Base-by-base conservation (phyloP, 2,113 vertebrate species). In the Dasyornis broadbenti region DNA sequence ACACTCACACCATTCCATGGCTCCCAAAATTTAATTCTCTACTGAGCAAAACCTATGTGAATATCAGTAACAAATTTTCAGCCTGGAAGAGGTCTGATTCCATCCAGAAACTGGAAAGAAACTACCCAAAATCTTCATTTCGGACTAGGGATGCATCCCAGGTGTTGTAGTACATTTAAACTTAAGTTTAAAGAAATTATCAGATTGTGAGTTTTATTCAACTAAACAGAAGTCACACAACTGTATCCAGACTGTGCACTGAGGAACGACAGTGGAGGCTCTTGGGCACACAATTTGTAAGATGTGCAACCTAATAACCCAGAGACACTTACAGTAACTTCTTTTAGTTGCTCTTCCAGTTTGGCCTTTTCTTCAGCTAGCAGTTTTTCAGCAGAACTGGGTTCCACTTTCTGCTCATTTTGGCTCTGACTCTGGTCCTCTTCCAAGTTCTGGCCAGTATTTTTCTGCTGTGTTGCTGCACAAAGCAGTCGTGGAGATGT, bases 311-410 rank as follows among this genome's bases (percentile, higher is more conserved):
- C 20, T 18, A 10, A 50, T 17, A 53, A 42, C 15, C 11, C 50
- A 30, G 22, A 56, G 39, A 39, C 19, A 39, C 98, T 98, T 93
- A 99, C 99, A 22, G 95, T 98, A 27, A 99, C 97, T 28, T 99
- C 99, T 82, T 98, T 99, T 8, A 99, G 97, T 86, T 99, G 98
- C 40, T 98, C 98, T 85, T 99, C 99, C 81, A 99, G 94, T 97
- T 98, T 98, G 37, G 47, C 92, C 97, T 99, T 99, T 96, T 99
- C 99, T 91, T 99, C 98, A 13, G 71, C 6, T 57, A 98, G 86
- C 4, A 31, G 72, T 52, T 98, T 99, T 86, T 98, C 98, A 33
- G 97, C 50, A 23, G 98, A 18, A 22, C 85, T 96, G 14, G 94
- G 84, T 35, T 99, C 99, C 5, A 95, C 40, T 92, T 98, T 99